Conservation (phyloP, 1,140 invertebrate genomes). For the Euura lappo region DNA sequence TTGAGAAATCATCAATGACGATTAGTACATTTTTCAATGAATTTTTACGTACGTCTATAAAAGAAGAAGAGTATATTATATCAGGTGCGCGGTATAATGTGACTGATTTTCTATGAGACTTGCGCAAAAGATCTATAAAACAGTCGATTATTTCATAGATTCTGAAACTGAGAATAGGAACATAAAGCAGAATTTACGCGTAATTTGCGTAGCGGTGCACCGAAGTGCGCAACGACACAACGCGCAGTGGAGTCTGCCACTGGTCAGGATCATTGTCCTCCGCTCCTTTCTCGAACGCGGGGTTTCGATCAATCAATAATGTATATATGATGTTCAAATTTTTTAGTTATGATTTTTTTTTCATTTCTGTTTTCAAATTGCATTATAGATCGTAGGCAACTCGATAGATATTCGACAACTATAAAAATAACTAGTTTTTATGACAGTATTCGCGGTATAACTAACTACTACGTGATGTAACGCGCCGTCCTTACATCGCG, state of each 20-base stretch:
- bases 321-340: not conserved
- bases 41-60: too few species aligned
- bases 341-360: not conserved
- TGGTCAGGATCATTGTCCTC: not conserved
- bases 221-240: not conserved
- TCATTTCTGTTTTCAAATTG: not conserved
- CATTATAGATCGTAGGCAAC: not conserved
- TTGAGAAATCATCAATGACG: too few species aligned
- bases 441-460: not conserved
- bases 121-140: too few species aligned
- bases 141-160: too few species aligned
- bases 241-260: not conserved
- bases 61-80: too few species aligned
- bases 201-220: not conserved
- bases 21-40: too few species aligned
- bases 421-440: constrained; percentile 2
- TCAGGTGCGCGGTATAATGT: too few species aligned
- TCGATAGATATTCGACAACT: not conserved
- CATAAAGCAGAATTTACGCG: not conserved
- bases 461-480: constrained; percentile 47
- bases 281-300: not conserved
- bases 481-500: constrained; percentile 58
- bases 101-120: too few species aligned
- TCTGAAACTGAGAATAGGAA: too few species aligned
- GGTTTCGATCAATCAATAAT: not conserved